Evolutionary conservation across 2,113 vertebrate genomes (phyloP).

Genomic region (Mohoua ochrocephala): DNA sequence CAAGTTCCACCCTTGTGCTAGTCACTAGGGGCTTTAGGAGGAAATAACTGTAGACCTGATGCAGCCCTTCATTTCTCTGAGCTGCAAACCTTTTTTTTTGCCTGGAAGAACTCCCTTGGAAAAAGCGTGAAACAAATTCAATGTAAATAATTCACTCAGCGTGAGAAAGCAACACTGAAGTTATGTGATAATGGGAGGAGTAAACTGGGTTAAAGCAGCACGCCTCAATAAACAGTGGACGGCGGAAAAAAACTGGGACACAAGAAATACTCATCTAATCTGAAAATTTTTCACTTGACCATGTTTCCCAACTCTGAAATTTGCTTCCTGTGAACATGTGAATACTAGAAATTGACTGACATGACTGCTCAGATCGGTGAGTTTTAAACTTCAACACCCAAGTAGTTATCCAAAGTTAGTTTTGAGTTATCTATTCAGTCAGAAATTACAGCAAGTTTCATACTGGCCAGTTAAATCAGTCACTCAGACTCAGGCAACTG

Average conservation of each 20-base stretch:
- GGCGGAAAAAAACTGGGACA: accelerated
- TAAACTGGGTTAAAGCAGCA: neutral
- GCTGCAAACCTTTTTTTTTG: neutral
- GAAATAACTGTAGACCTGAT: neutral
- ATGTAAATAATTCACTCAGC: neutral
- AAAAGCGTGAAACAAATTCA: neutral
- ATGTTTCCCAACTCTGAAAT: neutral
- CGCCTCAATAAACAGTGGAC: neutral
- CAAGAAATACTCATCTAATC: neutral
- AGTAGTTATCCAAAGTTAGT: neutral
- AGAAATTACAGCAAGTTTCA: neutral
- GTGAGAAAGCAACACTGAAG: neutral
- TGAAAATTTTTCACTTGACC: neutral
- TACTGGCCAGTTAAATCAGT: neutral
- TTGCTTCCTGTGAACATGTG: neutral
- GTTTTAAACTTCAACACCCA: neutral
- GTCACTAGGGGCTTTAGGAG: neutral
- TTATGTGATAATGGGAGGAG: neutral
- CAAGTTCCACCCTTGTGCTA: neutral
- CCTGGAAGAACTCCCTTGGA: neutral
- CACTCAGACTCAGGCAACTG: neutral
- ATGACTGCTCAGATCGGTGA: neutral
- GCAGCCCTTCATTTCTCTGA: neutral
- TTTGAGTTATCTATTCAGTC: neutral
- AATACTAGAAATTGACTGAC: neutral